Conservation (phyloP, 2,113 vertebrate species). For the Argyrosomus japonicus region DNA sequence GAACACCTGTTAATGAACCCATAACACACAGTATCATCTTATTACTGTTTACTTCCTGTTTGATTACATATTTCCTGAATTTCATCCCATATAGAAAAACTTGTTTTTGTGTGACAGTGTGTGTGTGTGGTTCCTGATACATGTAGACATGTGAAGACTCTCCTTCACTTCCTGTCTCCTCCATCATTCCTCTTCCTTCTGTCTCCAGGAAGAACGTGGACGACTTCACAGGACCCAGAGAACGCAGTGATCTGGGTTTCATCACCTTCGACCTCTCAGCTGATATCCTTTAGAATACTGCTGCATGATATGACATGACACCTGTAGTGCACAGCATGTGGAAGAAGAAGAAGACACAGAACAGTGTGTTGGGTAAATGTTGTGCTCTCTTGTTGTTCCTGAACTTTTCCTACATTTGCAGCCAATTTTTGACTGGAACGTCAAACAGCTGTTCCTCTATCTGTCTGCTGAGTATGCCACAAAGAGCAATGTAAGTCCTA, state of each 20-base stretch:
- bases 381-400: constrained; percentile 74
- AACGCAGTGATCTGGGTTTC: constrained; percentile 97
- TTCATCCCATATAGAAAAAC: too few species aligned
- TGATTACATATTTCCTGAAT: too few species aligned
- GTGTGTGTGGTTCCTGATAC: too few species aligned
- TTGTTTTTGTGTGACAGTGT: too few species aligned
- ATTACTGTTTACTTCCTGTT: too few species aligned
- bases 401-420: constrained; percentile 91
- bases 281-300: constrained; percentile 91
- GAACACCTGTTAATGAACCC: too few species aligned
- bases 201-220: constrained; percentile 95
- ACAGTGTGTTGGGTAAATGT: too few species aligned
- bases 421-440: constrained; percentile 99
- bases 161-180: background rate
- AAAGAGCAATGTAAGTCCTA: constrained; percentile 92
- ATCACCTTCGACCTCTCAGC: constrained; percentile 95
- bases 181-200: background rate
- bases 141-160: too few species aligned
- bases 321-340: background rate
- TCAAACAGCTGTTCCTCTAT: constrained; percentile 97
- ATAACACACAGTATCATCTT: too few species aligned
- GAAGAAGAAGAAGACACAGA: too few species aligned
- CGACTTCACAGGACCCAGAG: constrained; percentile 97
- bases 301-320: background rate
- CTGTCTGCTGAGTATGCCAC: constrained; percentile 97